phyloP scores from a whole-genome alignment of 1,140 invertebrate genomes.

The Nasonia giraulti region DNA sequence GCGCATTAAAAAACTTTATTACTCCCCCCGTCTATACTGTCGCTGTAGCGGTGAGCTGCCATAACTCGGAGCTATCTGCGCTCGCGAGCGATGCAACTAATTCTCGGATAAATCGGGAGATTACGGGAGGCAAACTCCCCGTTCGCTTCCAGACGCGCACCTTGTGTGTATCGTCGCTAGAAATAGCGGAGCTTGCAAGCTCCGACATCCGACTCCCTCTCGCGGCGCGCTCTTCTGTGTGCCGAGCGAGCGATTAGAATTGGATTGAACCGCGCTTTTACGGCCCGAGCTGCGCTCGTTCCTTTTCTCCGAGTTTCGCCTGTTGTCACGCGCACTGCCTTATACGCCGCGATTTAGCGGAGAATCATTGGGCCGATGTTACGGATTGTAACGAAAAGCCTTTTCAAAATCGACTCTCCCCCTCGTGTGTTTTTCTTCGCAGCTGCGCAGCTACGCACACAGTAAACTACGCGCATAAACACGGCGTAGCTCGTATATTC shows the following conservation, averaged over 20 bases:
- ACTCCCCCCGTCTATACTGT: background rate
- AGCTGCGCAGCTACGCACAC: no score
- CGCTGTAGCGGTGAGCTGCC: background rate
- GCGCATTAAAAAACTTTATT: slow-evolving; percentile 23
- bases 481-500: no score
- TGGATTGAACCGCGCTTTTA: slow-evolving; percentile 33
- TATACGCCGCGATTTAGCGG: no score
- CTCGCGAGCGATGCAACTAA: background rate
- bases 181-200: slow-evolving; percentile 20
- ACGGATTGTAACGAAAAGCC: no score
- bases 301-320: background rate
- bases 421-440: no score
- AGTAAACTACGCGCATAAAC: no score
- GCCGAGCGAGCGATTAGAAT: slow-evolving; percentile 8
- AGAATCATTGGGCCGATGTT: no score
- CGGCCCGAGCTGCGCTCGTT: background rate
- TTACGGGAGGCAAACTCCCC: slow-evolving; percentile 19
- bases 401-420: no score
- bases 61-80: background rate
- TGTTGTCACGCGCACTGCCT: no score
- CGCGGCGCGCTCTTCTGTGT: no score
- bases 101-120: slow-evolving; percentile 44
- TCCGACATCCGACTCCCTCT: slow-evolving; percentile 20
- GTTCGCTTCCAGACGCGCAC: slow-evolving; percentile 15
- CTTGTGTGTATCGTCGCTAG: background rate